phyloP scores from a whole-genome alignment of 2,888 invertebrate genomes.

The Oligia latruncula region DNA sequence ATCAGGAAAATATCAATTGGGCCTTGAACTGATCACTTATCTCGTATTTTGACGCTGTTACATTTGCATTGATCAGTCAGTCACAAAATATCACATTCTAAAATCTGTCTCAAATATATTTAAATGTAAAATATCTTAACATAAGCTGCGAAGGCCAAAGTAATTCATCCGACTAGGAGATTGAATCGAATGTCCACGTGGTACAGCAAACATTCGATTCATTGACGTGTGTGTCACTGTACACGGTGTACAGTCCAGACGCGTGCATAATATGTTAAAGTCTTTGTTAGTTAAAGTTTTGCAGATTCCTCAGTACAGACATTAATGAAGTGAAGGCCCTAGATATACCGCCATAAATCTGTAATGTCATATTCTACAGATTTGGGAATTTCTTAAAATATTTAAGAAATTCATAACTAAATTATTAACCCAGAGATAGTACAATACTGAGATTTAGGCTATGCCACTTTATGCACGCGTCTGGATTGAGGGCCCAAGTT shows the following conservation, averaged over 20 bases:
- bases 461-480: too few species aligned
- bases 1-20: constrained; percentile 4
- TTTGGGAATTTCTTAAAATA: too few species aligned
- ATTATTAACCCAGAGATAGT: too few species aligned
- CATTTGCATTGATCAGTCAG: constrained; percentile 34
- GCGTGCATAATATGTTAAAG: too few species aligned
- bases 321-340: too few species aligned
- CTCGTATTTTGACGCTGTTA: constrained; percentile 16
- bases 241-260: background rate
- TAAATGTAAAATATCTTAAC: constrained; percentile 4
- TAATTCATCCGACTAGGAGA: constrained; percentile 22
- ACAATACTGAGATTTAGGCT: too few species aligned
- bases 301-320: too few species aligned
- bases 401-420: too few species aligned
- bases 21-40: constrained; percentile 40
- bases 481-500: too few species aligned
- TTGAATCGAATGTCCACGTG: background rate
- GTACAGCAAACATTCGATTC: background rate
- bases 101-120: constrained; percentile 18
- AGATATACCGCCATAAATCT: too few species aligned
- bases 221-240: background rate
- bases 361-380: too few species aligned
- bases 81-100: constrained; percentile 16
- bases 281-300: too few species aligned
- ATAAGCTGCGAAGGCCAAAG: constrained; percentile 26